phyloP scores from a whole-genome alignment of 30 jellyfish, hydroid and myxozoan species.

The Turritopsis rubra region DNA sequence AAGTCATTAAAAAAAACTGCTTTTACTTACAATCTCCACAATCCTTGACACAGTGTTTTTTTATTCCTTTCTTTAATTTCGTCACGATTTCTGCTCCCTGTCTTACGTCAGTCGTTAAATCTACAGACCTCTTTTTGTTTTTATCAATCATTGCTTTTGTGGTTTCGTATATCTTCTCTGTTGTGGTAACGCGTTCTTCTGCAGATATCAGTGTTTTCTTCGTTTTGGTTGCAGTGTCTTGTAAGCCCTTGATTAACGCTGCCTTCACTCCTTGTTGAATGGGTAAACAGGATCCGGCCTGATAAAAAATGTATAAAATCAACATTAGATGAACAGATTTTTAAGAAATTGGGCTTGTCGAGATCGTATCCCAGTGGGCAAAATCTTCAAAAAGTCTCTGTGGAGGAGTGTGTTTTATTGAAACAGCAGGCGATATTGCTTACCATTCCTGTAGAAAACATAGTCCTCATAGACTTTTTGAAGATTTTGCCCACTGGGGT shows the following conservation, averaged over 20 bases:
- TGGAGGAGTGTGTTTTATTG: too few relatives aligned
- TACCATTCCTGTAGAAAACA: too few relatives aligned
- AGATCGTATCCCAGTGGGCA: too few relatives aligned
- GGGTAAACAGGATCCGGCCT: constrained; percentile 29
- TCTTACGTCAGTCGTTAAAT: constrained; percentile 14
- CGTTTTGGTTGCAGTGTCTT: constrained; percentile 27
- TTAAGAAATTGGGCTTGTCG: too few relatives aligned
- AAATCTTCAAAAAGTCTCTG: too few relatives aligned
- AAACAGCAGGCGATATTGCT: too few relatives aligned
- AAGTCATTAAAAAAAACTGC: neutral
- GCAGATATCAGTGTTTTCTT: constrained; percentile 30
- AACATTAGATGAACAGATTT: too few relatives aligned
- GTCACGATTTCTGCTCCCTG: constrained; percentile 24
- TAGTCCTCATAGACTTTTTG: too few relatives aligned
- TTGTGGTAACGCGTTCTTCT: constrained; percentile 35
- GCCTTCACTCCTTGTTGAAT: constrained; percentile 11
- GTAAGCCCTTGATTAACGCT: constrained; percentile 8
- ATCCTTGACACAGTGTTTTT: constrained; percentile 31
- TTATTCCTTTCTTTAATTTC: constrained; percentile 30
- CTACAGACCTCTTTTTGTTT: constrained; percentile 22
- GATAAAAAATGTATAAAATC: neutral
- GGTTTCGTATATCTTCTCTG: constrained; percentile 33
- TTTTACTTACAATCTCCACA: constrained; percentile 30
- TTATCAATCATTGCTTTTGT: constrained; percentile 36
- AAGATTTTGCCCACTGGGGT: too few relatives aligned